Evolutionary conservation across 2,888 invertebrate species (phyloP).

Genomic region (Eretmocerus hayati): DNA sequence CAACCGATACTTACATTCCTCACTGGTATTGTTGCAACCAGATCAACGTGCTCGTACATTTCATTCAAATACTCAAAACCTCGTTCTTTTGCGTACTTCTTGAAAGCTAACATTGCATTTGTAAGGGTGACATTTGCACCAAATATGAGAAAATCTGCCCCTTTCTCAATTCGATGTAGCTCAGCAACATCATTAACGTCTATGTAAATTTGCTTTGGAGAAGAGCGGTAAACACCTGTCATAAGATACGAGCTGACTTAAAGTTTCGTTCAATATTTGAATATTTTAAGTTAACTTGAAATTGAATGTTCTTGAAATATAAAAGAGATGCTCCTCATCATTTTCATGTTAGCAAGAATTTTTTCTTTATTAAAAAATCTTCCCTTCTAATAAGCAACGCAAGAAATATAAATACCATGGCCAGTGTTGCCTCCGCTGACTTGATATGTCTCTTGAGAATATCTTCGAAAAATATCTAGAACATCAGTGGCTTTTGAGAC

Average conservation of each 20-base stretch:
- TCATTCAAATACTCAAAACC: conserved; percentile 56
- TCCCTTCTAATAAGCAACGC: background rate
- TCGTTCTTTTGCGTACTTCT: conserved; percentile 41
- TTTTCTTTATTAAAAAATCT: too few species aligned
- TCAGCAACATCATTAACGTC: conserved; percentile 50
- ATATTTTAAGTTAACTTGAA: too few species aligned
- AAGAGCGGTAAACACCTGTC: too few species aligned
- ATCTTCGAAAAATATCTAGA: too few species aligned
- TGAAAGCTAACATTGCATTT: conserved; percentile 51
- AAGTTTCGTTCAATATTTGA: background rate
- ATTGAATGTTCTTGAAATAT: too few species aligned
- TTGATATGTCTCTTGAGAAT: too few species aligned
- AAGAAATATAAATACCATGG: too few species aligned
- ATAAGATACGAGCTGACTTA: too few species aligned
- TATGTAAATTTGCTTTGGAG: conserved; percentile 46
- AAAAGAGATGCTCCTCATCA: too few species aligned
- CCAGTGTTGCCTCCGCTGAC: too few species aligned
- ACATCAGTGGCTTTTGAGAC: too few species aligned
- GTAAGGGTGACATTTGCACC: conserved; percentile 57
- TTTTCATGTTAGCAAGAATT: too few species aligned
- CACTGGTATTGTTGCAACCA: conserved; percentile 64
- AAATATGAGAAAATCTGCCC: conserved; percentile 41
- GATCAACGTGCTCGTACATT: conserved; percentile 58
- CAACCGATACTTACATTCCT: conserved; percentile 61
- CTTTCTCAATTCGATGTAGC: conserved; percentile 40